Conservation (phyloP, 1,140 invertebrate species). For the Zaprionus kolodkinae region DNA sequence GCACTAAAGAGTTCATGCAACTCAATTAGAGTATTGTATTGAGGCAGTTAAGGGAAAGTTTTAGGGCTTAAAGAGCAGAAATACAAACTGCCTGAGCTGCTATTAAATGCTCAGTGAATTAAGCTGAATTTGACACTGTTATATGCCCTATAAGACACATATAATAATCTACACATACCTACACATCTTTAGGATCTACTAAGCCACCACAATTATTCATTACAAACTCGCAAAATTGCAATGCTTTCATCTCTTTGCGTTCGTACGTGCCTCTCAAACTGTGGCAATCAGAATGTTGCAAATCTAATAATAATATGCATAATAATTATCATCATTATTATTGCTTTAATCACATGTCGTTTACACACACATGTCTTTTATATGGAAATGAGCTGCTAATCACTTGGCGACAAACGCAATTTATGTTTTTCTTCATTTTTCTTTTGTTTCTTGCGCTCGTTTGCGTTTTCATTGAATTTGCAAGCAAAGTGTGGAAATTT, state of each 20-base stretch:
- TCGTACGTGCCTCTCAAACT: conserved; percentile 17
- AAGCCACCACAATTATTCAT: neutral
- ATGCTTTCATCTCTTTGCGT: neutral
- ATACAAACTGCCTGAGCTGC: neutral
- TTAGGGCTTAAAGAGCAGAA: neutral
- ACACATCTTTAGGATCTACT: neutral
- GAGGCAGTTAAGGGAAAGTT: neutral
- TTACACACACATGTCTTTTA: conserved; percentile 5
- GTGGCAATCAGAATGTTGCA: conserved; percentile 42
- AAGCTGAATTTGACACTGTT: neutral
- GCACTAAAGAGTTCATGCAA: neutral
- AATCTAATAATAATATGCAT: conserved; percentile 34
- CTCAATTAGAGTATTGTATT: conserved; percentile 5
- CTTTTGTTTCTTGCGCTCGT: conserved; percentile 10
- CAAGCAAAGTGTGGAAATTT: conserved; percentile 28
- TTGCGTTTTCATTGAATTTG: conserved; percentile 44
- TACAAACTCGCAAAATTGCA: neutral
- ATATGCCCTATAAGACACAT: neutral
- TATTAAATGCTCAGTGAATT: neutral
- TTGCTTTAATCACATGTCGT: neutral
- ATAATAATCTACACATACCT: neutral
- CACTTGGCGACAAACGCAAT: conserved; percentile 53
- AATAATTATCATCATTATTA: no score
- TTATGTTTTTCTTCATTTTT: conserved; percentile 30
- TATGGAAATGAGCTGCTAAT: conserved; percentile 37